Evolutionary conservation across 2,888 invertebrate genomes (phyloP), one percentile per base, ranked within the genome.

Genomic region (Neocrepidodera transversa): DNA sequence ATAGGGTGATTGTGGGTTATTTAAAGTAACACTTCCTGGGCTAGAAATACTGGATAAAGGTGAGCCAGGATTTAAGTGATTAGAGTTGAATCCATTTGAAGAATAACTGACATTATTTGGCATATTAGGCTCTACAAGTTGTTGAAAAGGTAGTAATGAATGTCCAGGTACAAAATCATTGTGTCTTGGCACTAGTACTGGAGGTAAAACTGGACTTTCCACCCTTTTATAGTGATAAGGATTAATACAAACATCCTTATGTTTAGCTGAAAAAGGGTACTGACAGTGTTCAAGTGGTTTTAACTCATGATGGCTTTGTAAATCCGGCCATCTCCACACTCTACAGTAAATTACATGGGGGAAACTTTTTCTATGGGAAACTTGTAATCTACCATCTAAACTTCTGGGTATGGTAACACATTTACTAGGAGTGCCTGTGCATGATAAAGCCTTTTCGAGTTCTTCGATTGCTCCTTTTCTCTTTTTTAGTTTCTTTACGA

Each of bases 331-430:
- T 65, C 99, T 87, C 97, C 97, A 99, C 6, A 99, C 98, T 53
- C 98, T 87, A 78, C 99, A 99, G 80, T 99, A 99, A 71, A 99
- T 99, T 8, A 99, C 98, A 81, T 99, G 99, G 0, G 99, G 99
- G 50, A 99, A 83, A 4, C 97, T 97, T 82, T 99, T 99, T 50
- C 97, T 87, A 80, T 98, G 98, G 0, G 96, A 97, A 69, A 97
- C 95, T 85, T 98, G 98, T 62, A 99, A 82, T 69, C 98, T 84
- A 0, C 98, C 98, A 79, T 98, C 98, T 53, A 97, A 85, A 67
- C 97, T 97, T 66, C 97, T 83, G 0, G 97, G 97, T 78, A 98
- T 98, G 10, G 98, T 98, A 10, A 98, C 97, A 82, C 98, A 98
- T 80, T 96, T 96, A 61, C 95, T 95, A 0, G 94, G 92, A 51